A percentile compares a stretch with the other conserved stretches of the same genome.
phyloP scores from a whole-genome alignment of 2,888 invertebrate genomes.

The Linhomoeus sp. region DNA sequence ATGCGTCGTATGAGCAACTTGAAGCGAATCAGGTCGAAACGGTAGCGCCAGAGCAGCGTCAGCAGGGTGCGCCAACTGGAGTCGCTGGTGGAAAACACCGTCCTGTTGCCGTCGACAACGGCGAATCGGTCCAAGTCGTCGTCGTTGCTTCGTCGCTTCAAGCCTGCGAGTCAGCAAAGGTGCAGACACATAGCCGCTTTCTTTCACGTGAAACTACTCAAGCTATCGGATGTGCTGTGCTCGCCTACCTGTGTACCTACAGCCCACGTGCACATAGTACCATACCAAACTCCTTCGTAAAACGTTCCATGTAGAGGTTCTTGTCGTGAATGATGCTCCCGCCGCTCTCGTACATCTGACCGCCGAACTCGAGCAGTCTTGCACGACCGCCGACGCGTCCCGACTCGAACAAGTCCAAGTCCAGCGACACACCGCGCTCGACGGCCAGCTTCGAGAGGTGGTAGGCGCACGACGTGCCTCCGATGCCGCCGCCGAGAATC shows the following conservation, averaged over 20 bases:
- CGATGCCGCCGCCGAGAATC: conserved; percentile 43
- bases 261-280: too few relatives aligned
- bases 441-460: conserved; percentile 29
- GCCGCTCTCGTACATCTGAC: conserved; percentile 39
- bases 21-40: conserved; percentile 35
- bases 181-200: too few relatives aligned
- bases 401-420: conserved; percentile 40
- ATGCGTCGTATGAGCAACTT: conserved; percentile 29
- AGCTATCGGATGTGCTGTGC: too few relatives aligned
- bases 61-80: too few relatives aligned
- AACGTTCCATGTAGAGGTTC: conserved; percentile 40
- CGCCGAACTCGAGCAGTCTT: conserved; percentile 33
- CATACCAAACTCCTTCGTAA: conserved; percentile 30
- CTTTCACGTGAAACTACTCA: too few relatives aligned
- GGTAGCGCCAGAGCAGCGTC: conserved; percentile 40
- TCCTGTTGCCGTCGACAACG: too few relatives aligned
- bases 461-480: conserved; percentile 41
- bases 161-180: too few relatives aligned
- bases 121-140: too few relatives aligned
- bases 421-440: conserved; percentile 20
- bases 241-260: too few relatives aligned
- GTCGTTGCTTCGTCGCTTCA: too few relatives aligned
- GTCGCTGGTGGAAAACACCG: too few relatives aligned
- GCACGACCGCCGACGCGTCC: conserved; percentile 40
- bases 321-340: conserved; percentile 40